Base-by-base conservation (phyloP, 2,113 vertebrate species). In the Corapipo altera region DNA sequence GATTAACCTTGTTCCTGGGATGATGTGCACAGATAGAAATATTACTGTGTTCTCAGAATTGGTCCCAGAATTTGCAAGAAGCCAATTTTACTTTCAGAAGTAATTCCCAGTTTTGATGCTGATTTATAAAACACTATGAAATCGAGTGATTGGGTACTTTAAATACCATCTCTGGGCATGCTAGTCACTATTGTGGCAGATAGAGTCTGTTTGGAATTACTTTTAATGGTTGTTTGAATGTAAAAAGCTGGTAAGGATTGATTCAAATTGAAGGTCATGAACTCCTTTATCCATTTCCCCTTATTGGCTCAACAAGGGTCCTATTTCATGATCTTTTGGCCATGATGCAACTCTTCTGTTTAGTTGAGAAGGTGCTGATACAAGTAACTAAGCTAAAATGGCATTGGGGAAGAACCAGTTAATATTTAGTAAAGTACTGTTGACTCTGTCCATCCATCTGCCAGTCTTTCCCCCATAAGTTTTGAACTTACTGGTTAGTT, bases 261-360 rank as follows among this genome's bases (percentile, higher is more conserved):
- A 93, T 91, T 95, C 88, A 94, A 97, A 95, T 93, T 93, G 82
- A 90, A 93, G 93, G 92, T 96, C 95, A 57, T 88, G 88, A 96
- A 88, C 95, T 93, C 61, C 59, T 83, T 95, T 88, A 96, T 83
- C 82, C 72, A 48, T 66, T 94, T 91, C 67, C 77, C 78, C 81
- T 93, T 93, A 88, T 5, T 88, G 95, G 54, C 66, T 88, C 87
- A 90, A 93, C 55, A 64, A 78, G 65, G 88, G 93, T 95, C 92
- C 72, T 88, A 57, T 94, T 96, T 96, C 93, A 91, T 90, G 93
- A 95, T 94, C 92, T 94, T 92, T 77, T 91, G 64, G 59, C 61
- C 90, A 78, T 65, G 92, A 70, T 95, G 85, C 55, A 91, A 39
- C 91, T 94, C 61, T 46, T 87, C 58, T 94, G 91, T 94, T 96